phyloP scores from a whole-genome alignment of 2,888 invertebrate genomes.

The Anthoptus insignis region DNA sequence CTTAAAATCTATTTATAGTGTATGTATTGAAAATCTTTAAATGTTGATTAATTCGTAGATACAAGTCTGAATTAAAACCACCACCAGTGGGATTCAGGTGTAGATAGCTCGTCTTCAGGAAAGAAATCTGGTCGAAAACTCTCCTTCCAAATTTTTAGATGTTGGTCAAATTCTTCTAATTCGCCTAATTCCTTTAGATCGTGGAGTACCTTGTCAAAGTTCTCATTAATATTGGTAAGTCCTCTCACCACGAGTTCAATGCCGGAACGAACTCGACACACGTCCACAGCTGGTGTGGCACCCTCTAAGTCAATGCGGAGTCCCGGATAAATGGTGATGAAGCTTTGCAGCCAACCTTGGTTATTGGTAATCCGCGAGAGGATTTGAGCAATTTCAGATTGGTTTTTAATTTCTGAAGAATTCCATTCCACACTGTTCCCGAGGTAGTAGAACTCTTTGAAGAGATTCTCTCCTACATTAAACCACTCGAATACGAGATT shows the following conservation, averaged over 20 bases:
- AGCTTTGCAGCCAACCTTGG: constrained; percentile 46
- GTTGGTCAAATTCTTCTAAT: constrained; percentile 48
- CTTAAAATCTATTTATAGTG: neutral
- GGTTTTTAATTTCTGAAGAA: constrained; percentile 32
- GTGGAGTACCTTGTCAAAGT: constrained; percentile 44
- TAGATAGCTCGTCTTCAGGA: constrained; percentile 37
- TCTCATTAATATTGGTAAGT: constrained; percentile 36
- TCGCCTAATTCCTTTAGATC: constrained; percentile 46
- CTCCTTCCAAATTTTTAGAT: constrained; percentile 46
- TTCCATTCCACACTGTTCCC: constrained; percentile 44
- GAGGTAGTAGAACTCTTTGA: constrained; percentile 45
- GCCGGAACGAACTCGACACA: constrained; percentile 15
- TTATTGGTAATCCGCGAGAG: constrained; percentile 37
- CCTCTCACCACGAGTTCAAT: constrained; percentile 35
- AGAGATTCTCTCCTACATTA: constrained; percentile 45
- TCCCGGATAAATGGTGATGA: constrained; percentile 48
- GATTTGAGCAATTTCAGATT: constrained; percentile 35
- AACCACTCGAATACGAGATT: constrained; percentile 48
- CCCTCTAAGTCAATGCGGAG: constrained; percentile 47
- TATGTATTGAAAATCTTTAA: no score
- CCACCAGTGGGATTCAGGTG: constrained; percentile 49
- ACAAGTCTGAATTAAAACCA: constrained; percentile 42
- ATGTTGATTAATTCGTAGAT: no score
- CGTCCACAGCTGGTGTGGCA: constrained; percentile 36
- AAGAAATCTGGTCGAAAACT: constrained; percentile 50